Evolutionary conservation across 2,113 vertebrate species (phyloP).

Genomic region (Argyrosomus japonicus): DNA sequence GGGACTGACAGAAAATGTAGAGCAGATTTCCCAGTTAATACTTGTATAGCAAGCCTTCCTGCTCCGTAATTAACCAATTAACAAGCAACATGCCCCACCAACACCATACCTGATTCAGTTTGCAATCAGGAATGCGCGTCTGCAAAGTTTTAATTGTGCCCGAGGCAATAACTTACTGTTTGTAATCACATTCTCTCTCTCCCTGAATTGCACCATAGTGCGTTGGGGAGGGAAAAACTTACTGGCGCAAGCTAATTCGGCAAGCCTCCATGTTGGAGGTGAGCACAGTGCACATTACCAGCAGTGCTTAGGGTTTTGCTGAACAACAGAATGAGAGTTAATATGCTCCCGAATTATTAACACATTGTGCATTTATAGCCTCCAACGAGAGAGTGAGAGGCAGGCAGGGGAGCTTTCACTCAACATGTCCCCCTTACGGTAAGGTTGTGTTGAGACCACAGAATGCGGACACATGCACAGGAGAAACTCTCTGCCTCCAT

Average conservation of each 20-base stretch:
- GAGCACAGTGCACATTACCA: conserved; percentile 90
- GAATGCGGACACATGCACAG: conserved; percentile 59
- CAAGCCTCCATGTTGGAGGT: conserved; percentile 89
- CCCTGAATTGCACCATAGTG: conserved; percentile 94
- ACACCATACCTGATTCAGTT: conserved; percentile 94
- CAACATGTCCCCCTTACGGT: conserved; percentile 53
- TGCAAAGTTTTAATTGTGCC: conserved; percentile 98
- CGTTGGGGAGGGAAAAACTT: conserved; percentile 85
- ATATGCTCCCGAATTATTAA: conserved; percentile 93
- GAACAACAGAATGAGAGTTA: conserved; percentile 94
- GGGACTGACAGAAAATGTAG: conserved; percentile 77
- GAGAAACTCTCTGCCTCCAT: conserved; percentile 29
- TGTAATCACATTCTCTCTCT: conserved; percentile 97
- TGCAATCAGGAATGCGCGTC: conserved; percentile 94
- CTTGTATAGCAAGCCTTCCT: conserved; percentile 86
- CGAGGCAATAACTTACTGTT: conserved; percentile 97
- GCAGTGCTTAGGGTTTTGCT: conserved; percentile 88
- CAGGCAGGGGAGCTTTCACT: conserved; percentile 68
- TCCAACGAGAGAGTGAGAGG: conserved; percentile 79
- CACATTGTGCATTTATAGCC: conserved; percentile 91
- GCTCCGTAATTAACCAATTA: conserved; percentile 98
- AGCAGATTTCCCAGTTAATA: conserved; percentile 84
- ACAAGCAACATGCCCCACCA: conserved; percentile 89
- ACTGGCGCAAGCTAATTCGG: conserved; percentile 96
- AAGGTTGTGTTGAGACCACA: conserved; percentile 45